Evolutionary conservation across 2,113 vertebrate genomes (phyloP).

Genomic region (Trachemys scripta): DNA sequence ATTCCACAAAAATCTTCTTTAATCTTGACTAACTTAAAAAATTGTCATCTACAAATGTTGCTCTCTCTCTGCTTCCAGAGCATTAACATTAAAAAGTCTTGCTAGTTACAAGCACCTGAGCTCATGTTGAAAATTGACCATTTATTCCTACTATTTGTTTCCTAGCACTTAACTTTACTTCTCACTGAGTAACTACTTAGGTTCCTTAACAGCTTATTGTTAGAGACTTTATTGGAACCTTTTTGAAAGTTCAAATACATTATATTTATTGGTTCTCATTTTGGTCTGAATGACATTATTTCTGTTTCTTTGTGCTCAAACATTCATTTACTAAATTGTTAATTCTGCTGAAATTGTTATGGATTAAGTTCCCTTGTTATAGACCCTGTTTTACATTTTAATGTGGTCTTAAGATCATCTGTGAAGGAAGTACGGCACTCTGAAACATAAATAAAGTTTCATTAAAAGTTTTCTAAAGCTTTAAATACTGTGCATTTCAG

Average conservation of each 20-base stretch:
- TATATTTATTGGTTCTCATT: neutral
- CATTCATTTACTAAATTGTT: neutral
- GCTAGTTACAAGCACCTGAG: neutral
- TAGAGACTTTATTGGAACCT: neutral
- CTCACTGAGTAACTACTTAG: neutral
- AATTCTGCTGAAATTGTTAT: neutral
- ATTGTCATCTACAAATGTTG: neutral
- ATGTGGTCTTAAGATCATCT: neutral
- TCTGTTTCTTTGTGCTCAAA: neutral
- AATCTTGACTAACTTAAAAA: neutral
- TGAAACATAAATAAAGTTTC: neutral
- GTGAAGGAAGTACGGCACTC: neutral
- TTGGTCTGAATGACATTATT: neutral
- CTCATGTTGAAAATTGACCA: neutral
- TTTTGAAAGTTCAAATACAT: neutral
- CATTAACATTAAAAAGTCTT: neutral
- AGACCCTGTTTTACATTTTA: neutral
- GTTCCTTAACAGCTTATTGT: neutral
- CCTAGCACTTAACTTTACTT: neutral
- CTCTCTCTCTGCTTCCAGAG: neutral
- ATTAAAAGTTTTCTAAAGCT: neutral
- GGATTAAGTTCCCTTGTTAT: neutral
- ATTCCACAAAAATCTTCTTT: neutral
- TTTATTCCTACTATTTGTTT: neutral
- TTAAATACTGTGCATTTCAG: neutral